Percentiles rank a stretch among this genome's conserved stretches.
Conservation (phyloP, 92 coral and sea anemone genomes). For the Umimayanthus kanabou region DNA sequence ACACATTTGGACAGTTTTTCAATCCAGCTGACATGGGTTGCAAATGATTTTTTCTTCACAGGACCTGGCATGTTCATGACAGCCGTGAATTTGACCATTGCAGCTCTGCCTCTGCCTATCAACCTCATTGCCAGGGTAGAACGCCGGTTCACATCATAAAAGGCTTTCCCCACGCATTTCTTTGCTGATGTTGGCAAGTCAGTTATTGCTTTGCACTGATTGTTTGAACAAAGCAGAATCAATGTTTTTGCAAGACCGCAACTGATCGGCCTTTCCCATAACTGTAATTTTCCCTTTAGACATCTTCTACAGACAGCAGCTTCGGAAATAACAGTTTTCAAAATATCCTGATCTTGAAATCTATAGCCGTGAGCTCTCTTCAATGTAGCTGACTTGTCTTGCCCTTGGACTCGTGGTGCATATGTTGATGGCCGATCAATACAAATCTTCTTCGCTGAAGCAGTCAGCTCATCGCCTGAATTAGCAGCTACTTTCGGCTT, state of each 20-base stretch:
- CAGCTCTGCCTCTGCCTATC: conserved; percentile 54
- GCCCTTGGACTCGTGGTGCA: not conserved
- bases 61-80: conserved; percentile 54
- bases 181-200: conserved; percentile 41
- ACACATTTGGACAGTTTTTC: not conserved
- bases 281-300: conserved; percentile 41
- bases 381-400: not conserved
- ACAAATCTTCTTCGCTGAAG: conserved; percentile 54
- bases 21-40: conserved; percentile 43
- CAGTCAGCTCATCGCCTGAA: conserved; percentile 17
- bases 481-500: conserved; percentile 31
- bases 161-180: conserved; percentile 39
- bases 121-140: conserved; percentile 47
- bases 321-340: conserved; percentile 24
- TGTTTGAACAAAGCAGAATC: conserved; percentile 48
- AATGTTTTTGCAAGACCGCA: conserved; percentile 51
- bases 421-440: conserved; percentile 20
- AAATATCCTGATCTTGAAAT: conserved; percentile 46
- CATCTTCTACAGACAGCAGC: conserved; percentile 53
- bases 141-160: conserved; percentile 45
- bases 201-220: conserved; percentile 23
- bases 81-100: conserved; percentile 40
- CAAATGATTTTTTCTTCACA: conserved; percentile 43
- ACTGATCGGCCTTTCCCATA: conserved; percentile 37
- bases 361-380: conserved; percentile 30